These are phyloP conservation scores for Heliconius erato DNA, from an alignment of 2,888 invertebrate species.

Conservation along the genomic window DNA sequence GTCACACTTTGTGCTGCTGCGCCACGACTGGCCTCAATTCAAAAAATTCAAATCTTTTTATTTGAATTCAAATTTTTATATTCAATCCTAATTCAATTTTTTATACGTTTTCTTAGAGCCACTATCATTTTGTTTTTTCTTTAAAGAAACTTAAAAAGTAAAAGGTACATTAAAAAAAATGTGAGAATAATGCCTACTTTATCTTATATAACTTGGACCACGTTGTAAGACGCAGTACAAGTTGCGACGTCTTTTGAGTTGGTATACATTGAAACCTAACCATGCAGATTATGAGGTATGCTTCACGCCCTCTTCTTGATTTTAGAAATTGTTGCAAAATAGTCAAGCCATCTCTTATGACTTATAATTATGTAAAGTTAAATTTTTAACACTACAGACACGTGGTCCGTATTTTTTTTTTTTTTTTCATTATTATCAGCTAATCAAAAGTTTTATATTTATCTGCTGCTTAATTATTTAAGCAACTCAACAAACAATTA, in stretches of 20 bases:
- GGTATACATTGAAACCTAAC: constrained; percentile 63
- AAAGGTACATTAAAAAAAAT: neutral
- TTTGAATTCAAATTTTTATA: too few species aligned
- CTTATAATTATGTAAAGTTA: neutral
- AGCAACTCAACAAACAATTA: too few species aligned
- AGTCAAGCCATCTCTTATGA: constrained; percentile 9
- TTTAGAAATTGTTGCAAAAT: constrained; percentile 33
- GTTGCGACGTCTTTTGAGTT: constrained; percentile 65
- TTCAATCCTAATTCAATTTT: too few species aligned
- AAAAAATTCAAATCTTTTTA: too few species aligned
- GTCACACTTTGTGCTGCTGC: too few species aligned
- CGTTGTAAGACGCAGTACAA: constrained; percentile 52
- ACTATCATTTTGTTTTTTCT: neutral
- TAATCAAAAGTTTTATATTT: too few species aligned
- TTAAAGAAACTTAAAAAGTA: neutral
- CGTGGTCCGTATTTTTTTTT: too few species aligned
- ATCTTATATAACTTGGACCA: constrained; percentile 50
- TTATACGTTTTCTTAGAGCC: too few species aligned
- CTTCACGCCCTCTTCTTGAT: constrained; percentile 45
- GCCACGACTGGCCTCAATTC: too few species aligned
- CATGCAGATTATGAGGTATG: constrained; percentile 69
- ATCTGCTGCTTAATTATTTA: too few species aligned
- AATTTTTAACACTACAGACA: neutral
- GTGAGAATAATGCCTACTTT: neutral
- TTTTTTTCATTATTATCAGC: too few species aligned